Evolutionary conservation across 1,140 invertebrate species (phyloP), one percentile per base, ranked within the genome.

Genomic region (Drosophila orena): DNA sequence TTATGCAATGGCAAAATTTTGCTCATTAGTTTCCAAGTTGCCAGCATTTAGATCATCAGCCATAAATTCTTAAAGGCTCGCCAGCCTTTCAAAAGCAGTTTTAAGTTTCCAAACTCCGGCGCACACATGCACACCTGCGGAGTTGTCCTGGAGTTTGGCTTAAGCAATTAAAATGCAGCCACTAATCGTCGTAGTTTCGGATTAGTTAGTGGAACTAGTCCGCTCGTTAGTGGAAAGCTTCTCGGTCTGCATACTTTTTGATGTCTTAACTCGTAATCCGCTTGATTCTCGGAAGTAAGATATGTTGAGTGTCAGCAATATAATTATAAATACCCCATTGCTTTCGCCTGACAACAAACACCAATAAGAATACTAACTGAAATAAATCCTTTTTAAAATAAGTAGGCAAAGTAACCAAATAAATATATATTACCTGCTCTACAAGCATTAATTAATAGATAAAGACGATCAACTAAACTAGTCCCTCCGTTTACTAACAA

Each of bases 11-110:
- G 75, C 62, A 66, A 75, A 81, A 76, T 88, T 88, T 65, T 86
- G 69, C 81, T 86, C 83, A 86, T 86, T 86, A 86, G 83, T 86
- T 85, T 75, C 78, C 81, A 86, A 88, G 74, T 81, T 77, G 65
- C 62, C 62, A 42, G 65, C 74, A 71, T 68, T 72, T 46, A 64
- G 57, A 79, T 75, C 55, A 57, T 68, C 15, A 55, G 43, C 75
- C 55, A 79, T 72, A 83, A 84, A 84, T 76, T 66, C 56, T 79
- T 83, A 71, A 83, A 83, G 75, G 37, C 68, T 27, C 42, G n/a
- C 53, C 58, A 62, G 59, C 55, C 47, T 79, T 58, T 76, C 56
- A 56, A 42, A 66, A 50, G 60, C 47, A 72, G 72, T 52, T 79
- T 68, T 22, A 35, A 74, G 40, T 53, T 72, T 60, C 24, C 37